Conservation (phyloP, 2,888 invertebrate genomes). For the Ophion ellenae region DNA sequence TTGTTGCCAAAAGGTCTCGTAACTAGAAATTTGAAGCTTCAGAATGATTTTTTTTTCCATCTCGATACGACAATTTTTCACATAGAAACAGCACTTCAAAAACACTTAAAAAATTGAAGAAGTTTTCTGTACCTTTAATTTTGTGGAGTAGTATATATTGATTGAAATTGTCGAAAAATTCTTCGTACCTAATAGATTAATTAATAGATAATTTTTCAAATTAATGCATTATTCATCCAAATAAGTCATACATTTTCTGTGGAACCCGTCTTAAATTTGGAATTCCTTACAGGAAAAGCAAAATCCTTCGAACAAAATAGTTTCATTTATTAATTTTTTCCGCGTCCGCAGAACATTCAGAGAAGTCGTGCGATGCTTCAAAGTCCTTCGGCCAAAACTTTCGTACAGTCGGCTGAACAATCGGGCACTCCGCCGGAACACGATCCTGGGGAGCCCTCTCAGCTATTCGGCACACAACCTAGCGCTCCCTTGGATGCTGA, state of each 20-base stretch:
- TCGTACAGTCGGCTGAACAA: neutral
- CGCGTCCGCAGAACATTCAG: conserved; percentile 12
- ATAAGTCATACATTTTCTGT: neutral
- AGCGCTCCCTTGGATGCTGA: neutral
- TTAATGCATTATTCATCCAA: no score
- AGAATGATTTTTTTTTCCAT: no score
- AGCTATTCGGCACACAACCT: neutral
- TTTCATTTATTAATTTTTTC: neutral
- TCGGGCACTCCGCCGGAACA: conserved; percentile 5
- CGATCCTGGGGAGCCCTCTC: neutral
- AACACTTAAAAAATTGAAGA: no score
- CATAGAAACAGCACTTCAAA: no score
- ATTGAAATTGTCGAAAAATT: no score
- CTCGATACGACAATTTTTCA: no score
- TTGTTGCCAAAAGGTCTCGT: no score
- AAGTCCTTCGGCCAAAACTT: conserved; percentile 33
- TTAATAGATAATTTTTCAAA: no score
- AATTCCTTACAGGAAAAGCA: neutral
- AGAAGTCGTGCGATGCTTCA: conserved; percentile 4
- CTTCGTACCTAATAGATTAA: no score
- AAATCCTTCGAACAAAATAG: neutral
- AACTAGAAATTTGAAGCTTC: no score
- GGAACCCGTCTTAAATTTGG: neutral
- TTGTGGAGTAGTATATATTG: no score
- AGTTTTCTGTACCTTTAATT: no score